phyloP scores from a whole-genome alignment of 2,113 vertebrate species.

The Cardinalis cardinalis region DNA sequence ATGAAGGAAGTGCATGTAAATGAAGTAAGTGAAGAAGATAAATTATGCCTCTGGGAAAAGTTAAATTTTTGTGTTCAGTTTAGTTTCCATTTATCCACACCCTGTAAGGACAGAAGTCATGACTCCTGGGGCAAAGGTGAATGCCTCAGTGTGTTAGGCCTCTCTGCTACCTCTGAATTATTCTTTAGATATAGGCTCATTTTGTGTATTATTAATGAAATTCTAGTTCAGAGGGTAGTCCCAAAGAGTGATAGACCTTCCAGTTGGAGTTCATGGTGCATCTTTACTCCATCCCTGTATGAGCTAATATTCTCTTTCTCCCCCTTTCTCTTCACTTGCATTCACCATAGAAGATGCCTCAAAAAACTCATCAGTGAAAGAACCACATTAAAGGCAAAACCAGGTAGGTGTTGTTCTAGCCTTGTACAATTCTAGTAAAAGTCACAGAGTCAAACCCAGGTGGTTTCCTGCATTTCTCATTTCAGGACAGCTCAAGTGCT shows the following conservation, averaged over 20 bases:
- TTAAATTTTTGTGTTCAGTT: constrained; percentile 43
- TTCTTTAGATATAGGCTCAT: neutral
- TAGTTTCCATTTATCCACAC: constrained; percentile 33
- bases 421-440: neutral
- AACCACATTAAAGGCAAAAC: neutral
- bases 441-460: neutral
- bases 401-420: neutral
- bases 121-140: neutral
- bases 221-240: neutral
- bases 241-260: neutral
- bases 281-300: neutral
- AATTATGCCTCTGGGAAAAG: constrained; percentile 36
- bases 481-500: neutral
- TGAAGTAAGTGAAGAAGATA: neutral
- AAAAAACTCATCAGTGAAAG: neutral
- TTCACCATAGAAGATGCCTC: neutral
- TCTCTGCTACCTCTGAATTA: neutral
- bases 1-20: constrained; percentile 2
- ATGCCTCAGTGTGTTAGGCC: neutral
- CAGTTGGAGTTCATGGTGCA: neutral
- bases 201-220: neutral
- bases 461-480: neutral
- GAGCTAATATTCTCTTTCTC: neutral
- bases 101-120: neutral
- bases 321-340: neutral